Base-by-base conservation (phyloP, 2,888 invertebrate genomes). In the Torymus texanus region DNA sequence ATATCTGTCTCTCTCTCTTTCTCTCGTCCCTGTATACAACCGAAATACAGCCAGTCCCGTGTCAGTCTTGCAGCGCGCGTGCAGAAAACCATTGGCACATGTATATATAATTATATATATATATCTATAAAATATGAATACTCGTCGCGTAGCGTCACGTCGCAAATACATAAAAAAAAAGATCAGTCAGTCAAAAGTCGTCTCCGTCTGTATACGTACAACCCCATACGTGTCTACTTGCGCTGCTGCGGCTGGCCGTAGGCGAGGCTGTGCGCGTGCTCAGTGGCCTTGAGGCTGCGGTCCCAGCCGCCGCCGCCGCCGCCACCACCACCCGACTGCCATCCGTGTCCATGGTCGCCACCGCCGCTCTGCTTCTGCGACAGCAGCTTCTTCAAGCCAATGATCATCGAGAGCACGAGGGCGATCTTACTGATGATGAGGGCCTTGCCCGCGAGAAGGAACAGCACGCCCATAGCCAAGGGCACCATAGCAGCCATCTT, bases 371-470 rank as follows among this genome's bases (percentile, higher is more conserved):
- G 92, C 88, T 95, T 95, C 85, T 94, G 92, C 0, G 94, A 92
- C 87, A 96, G 92, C 55, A 96, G 91, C 89, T 96, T 97, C 92
- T 97, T 96, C 67, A 96, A 89, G 0, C 95, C 94, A 86, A 96
- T 95, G 87, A 96, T 95, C 82, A 96, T 94, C 3, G 96, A 94
- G 58, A 97, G 91, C 11, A 96, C 93, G 0, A 97, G 91, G 0
- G 96, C 96, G 85, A 97, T 95, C 92, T 95, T 94, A 80, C 94
- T 93, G 80, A 95, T 94, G 86, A 96, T 96, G 81, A 96, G 91
- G n/a, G 96, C 96, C 88, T 97, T 97, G 75, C 96, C 96, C 12
- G 96, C 96, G 82, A 96, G 88, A 41, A 96, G 90, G 91, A 96
- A 96, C 11, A 97, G 92, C 13, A 94, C 94, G 58, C 95, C 96